Base-by-base conservation (phyloP, 2,888 invertebrate genomes). In the Sinotaia quadrata region DNA sequence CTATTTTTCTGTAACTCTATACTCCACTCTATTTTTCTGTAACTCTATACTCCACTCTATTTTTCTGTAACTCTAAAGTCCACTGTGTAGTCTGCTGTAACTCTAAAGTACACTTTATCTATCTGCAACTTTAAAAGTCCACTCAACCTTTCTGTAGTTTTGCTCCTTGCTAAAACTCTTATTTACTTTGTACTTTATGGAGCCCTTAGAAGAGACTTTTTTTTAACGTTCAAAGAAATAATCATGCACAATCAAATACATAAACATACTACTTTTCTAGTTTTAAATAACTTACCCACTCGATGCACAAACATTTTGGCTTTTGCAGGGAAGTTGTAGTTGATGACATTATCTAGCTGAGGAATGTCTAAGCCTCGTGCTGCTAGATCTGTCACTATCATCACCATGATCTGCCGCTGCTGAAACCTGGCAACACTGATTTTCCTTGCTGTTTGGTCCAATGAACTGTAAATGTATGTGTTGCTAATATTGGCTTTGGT, bases 281-380 rank as follows among this genome's bases (percentile, higher is more conserved):
- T 21, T n/a, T n/a, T n/a, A n/a, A n/a, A n/a, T n/a, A n/a, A 89
- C 93, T 91, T 85, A 94, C 98, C 98, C 71, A 98, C 99, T 91
- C 99, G 92, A 89, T 99, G 99, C 33, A 99, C 95, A 89, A 98
- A 99, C 29, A 99, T 90, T 89, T 99, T 99, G 0, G 97, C 93
- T 87, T 96, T 98, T 0, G 96, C 94, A 0, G 99, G 98, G 86
- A 99, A 99, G 90, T 98, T 95, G 83, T 93, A 95, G 88, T 99
- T 99, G 66, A 99, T 94, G 41, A 98, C 98, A 76, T 94, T 95
- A 85, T 99, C 98, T 76, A 99, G 89, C 71, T 94, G 92, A 0
- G 99, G 99, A 81, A 99, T 94, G 88, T 99, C 99, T 69, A 99
- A 93, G 75, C 99, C 99, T 85, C 99, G 91, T 0, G 99, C 99